Base-by-base conservation (phyloP, 2,113 vertebrate genomes). In the Thinocorus orbignyianus region DNA sequence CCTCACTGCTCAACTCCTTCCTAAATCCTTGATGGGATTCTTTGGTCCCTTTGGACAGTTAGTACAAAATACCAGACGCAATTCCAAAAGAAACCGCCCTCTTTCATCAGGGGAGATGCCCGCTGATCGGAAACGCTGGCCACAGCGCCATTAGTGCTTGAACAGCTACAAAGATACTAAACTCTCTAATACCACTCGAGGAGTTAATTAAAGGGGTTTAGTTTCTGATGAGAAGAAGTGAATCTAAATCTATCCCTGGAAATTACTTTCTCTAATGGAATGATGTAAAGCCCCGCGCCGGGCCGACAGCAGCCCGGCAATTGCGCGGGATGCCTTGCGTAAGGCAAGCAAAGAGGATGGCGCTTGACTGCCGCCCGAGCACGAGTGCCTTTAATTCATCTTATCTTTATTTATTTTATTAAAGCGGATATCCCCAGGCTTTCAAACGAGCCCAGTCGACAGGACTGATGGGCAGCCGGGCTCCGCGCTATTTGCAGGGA, bases 321-420 rank as follows among this genome's bases (percentile, higher is more conserved):
- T 26, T 3, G 37, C 2, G 22, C 4, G 12, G 54, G 51, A 9
- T 5, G 35, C 60, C 13, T 6, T 46, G n/a, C 2, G 48, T 6
- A 11, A 37, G 1, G 26, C 14, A 10, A 20, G 78, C 11, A 6
- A 1, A 24, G 61, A 25, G 33, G 46, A 10, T 2, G n/a, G 10
- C 6, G 71, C 39, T 13, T 4, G 68, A 10, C 33, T 6, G 70
- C 55, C 44, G 7, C 30, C 33, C 18, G 37, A 65, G 28, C n/a
- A 22, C 30, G 1, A 0, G 25, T 5, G 65, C 77, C 55, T 8
- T 31, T 46, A 18, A n/a, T 7, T 9, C 11, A 0, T 11, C 17
- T 1, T 8, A 35, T 22, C 6, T 0, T 6, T 0, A 0, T 17
- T 33, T 23, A 9, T 8, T 28, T 28, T 4, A 3, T 3, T 2